Evolutionary conservation across 1,140 invertebrate species (phyloP).

Genomic region (Phthorimaea operculella): DNA sequence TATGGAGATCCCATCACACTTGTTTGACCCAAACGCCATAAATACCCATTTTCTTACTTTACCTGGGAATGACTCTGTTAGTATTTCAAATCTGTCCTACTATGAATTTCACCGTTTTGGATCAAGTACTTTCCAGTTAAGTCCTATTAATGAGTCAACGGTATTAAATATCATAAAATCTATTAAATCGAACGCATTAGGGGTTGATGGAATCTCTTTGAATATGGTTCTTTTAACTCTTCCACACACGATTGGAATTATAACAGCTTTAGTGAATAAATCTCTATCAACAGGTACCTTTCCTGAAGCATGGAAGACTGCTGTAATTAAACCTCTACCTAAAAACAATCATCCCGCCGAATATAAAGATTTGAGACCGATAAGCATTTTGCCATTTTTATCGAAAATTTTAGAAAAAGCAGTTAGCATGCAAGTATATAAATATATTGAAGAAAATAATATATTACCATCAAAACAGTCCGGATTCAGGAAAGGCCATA

Average conservation of each 20-base stretch:
- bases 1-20: neutral
- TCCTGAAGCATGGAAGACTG: neutral
- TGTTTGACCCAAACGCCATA: neutral
- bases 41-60: conserved; percentile 1
- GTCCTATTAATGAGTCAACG: neutral
- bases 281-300: neutral
- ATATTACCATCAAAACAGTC: neutral
- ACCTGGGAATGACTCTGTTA: neutral
- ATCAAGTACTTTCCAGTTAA: neutral
- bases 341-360: neutral
- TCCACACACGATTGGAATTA: neutral
- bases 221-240: neutral
- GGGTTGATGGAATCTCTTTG: conserved; percentile 2
- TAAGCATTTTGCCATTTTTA: neutral
- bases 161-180: neutral
- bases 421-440: neutral
- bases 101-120: neutral
- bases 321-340: neutral
- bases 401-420: neutral
- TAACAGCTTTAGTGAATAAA: neutral
- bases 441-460: neutral
- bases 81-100: neutral
- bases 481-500: neutral
- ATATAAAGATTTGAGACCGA: neutral
- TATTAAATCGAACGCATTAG: neutral